These are phyloP conservation scores for Acanthosepion esculentum DNA, from an alignment of 2,888 invertebrate genomes.

Conservation along the genomic window DNA sequence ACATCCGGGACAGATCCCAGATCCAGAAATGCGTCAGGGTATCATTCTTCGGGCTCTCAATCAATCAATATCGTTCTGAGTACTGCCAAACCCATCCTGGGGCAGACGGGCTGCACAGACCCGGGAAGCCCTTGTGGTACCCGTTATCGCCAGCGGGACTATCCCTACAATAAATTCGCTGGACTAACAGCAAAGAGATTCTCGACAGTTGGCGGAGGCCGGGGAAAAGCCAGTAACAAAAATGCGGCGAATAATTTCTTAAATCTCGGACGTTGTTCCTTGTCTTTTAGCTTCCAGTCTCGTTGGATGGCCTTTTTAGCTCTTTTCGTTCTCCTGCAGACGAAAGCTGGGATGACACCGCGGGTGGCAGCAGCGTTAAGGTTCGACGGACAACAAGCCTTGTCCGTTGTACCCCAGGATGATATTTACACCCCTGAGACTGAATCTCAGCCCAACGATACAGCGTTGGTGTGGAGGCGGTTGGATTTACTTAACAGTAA, in stretches of 20 bases:
- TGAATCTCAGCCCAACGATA: background rate
- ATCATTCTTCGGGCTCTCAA: background rate
- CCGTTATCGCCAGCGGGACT: background rate
- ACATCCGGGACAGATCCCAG: background rate
- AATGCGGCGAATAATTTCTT: background rate
- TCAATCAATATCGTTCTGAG: background rate
- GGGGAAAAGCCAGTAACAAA: background rate
- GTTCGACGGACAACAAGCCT: background rate
- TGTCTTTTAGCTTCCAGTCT: background rate
- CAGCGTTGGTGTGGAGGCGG: background rate
- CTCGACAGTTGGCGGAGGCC: background rate
- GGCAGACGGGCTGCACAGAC: background rate
- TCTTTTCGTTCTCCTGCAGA: background rate
- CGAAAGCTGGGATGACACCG: background rate
- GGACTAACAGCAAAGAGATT: background rate
- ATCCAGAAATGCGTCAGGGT: background rate
- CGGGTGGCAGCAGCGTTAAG: background rate
- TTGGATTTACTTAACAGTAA: background rate
- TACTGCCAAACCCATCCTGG: background rate
- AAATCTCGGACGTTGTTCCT: background rate
- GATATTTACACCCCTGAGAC: background rate
- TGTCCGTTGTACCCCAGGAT: background rate
- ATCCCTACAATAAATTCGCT: background rate
- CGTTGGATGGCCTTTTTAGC: background rate
- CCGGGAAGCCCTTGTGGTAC: background rate